phyloP scores from a whole-genome alignment of 1,140 invertebrate genomes.

The Sminthurinus signatus region DNA sequence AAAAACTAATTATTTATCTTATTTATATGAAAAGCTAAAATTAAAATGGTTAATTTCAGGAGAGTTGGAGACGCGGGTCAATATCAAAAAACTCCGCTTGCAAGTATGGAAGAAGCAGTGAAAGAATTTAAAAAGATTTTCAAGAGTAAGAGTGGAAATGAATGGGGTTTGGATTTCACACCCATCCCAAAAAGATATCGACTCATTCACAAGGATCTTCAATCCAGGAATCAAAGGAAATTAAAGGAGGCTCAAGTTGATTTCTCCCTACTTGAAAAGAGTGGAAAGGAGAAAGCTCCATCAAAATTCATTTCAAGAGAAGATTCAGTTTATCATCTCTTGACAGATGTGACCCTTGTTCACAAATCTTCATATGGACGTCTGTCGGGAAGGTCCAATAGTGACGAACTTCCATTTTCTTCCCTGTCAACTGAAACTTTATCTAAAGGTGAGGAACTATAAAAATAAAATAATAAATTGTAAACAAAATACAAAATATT shows the following conservation, averaged over 20 bases:
- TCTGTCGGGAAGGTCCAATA: neutral
- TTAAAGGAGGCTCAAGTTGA: slow-evolving; percentile 45
- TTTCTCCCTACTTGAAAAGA: slow-evolving; percentile 33
- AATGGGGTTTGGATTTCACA: slow-evolving; percentile 47
- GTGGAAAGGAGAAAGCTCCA: neutral
- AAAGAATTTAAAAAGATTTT: slow-evolving; percentile 54
- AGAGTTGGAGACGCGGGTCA: slow-evolving; percentile 50
- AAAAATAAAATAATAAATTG: too few relatives aligned
- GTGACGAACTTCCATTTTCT: slow-evolving; percentile 19
- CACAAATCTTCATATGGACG: neutral
- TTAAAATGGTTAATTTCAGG: too few relatives aligned
- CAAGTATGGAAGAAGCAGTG: slow-evolving; percentile 46
- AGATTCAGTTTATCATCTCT: neutral
- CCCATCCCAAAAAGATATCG: slow-evolving; percentile 49
- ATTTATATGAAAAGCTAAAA: too few relatives aligned
- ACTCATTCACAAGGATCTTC: slow-evolving; percentile 45
- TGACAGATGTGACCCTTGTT: neutral
- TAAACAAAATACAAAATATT: too few relatives aligned
- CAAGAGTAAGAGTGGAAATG: slow-evolving; percentile 51
- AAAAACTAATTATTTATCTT: too few relatives aligned
- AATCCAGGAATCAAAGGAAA: slow-evolving; percentile 36
- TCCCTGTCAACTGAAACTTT: slow-evolving; percentile 14
- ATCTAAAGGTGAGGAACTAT: slow-evolving; percentile 5
- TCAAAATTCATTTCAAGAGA: too few relatives aligned
- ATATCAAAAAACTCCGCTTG: slow-evolving; percentile 52